A percentile compares a stretch with the other conserved stretches of the same genome.
Conservation (phyloP, 2,113 vertebrate genomes). For the Mustela nigripes region DNA sequence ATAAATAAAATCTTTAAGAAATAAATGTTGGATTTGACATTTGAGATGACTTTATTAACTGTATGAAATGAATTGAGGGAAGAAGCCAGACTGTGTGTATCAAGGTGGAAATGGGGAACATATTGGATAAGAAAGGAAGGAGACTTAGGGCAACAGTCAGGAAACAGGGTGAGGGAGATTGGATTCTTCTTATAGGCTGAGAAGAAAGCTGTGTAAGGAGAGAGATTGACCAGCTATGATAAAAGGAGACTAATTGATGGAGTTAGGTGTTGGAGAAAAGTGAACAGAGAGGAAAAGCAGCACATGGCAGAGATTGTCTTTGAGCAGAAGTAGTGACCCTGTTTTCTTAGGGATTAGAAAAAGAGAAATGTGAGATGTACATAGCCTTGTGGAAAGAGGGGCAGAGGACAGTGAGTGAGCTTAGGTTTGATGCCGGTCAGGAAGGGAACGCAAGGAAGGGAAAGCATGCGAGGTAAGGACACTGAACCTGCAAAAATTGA, state of each 20-base stretch:
- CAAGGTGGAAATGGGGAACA: background rate
- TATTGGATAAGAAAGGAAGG: background rate
- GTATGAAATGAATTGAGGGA: background rate
- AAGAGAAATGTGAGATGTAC: background rate
- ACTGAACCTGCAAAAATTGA: background rate
- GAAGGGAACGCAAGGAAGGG: background rate
- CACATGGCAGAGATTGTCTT: background rate
- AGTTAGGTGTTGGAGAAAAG: background rate
- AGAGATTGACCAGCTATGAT: background rate
- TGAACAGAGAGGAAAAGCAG: background rate
- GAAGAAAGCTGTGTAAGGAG: background rate
- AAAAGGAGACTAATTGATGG: background rate
- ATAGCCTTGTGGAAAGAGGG: background rate
- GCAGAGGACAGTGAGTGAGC: background rate
- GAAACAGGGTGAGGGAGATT: background rate
- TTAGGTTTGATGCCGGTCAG: background rate
- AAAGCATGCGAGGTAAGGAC: too few species aligned
- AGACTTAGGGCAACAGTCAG: background rate
- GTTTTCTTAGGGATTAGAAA: background rate
- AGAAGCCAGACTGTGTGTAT: background rate
- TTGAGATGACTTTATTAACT: background rate
- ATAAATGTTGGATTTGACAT: background rate
- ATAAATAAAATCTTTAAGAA: too few species aligned
- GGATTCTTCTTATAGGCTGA: background rate
- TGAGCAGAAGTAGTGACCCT: background rate